Base-by-base conservation (phyloP, 2,888 invertebrate genomes). In the Galerucella nymphaeae region DNA sequence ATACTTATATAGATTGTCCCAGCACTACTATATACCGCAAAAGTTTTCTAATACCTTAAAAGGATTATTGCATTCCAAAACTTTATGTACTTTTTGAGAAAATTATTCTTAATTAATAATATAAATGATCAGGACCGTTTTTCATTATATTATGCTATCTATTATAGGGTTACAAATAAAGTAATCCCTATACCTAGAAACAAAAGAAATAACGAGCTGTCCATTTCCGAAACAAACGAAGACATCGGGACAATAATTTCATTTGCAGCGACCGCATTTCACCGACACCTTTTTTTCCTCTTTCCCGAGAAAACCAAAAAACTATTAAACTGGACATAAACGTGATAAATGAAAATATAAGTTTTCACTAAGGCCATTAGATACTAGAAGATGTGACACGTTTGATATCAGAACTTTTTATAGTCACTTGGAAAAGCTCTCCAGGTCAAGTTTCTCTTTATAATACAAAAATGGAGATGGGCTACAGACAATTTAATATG, bases 281-380 rank as follows among this genome's bases (percentile, higher is more conserved):
- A 62, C 20, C 38, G 66, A 66, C 62, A 66, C 62, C 59, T 62
- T 30, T 66, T 66, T 66, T 62, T 45, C 63, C 42, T 55, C 59
- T 45, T 57, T 42, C 23, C 57, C 62, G 66, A 66, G 55, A 71
- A 38, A 42, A 48, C 71, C 9, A 66, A 71, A 71, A 71, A 71
- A 71, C 66, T 71, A 71, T 71, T 66, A 62, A 66, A 71, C 53
- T 58, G 66, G 66, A 71, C 71, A 45, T 71, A 62, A 71, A 67
- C 45, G 66, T 67, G 71, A 66, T 71, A 71, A 71, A 71, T 71
- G 71, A 67, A 62, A 71, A 71, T 71, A 71, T 71, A 71, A 66
- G 71, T 71, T 71, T 67, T 66, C 62, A 57, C 71, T 71, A 67
- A 66, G 67, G 41, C 62, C 71, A 57, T 71, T 66, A 61, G 55